A percentile compares a stretch with the other conserved stretches of the same genome.
These are phyloP conservation scores for Clamator glandarius DNA, from an alignment of 2,797 vertebrate species.

Conservation along the genomic window DNA sequence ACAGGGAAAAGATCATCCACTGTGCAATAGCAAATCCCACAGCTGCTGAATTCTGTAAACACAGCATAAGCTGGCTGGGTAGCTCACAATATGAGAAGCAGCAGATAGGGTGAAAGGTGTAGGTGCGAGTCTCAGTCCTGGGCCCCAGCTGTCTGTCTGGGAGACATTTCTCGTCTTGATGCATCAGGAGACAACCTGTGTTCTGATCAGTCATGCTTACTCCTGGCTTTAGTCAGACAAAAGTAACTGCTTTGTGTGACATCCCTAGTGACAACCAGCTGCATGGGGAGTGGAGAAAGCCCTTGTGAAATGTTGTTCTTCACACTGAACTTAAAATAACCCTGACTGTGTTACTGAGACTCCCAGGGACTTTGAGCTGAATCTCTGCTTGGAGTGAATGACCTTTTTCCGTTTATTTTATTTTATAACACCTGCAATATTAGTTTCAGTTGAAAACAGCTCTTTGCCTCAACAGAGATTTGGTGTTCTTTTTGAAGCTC, in stretches of 20 bases:
- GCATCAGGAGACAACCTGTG: too few species aligned
- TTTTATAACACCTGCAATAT: neutral
- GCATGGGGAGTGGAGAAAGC: neutral
- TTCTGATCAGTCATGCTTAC: neutral
- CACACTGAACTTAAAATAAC: neutral
- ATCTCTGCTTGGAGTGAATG: neutral
- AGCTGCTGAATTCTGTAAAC: neutral
- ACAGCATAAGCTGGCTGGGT: neutral
- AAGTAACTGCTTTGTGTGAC: neutral
- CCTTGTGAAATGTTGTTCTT: neutral
- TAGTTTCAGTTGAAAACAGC: neutral
- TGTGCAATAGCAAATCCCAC: neutral
- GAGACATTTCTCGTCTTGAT: neutral
- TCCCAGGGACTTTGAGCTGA: neutral
- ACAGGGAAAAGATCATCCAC: too few species aligned
- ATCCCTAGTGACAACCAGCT: neutral
- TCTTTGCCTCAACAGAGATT: neutral
- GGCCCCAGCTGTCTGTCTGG: too few species aligned
- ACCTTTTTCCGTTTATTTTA: neutral
- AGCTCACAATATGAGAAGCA: neutral
- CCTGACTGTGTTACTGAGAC: neutral
- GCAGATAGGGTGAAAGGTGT: neutral
- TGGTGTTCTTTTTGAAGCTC: neutral
- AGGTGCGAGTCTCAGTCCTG: neutral
- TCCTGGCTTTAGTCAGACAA: neutral